These are phyloP conservation scores for Ailuropoda melanoleuca DNA, from an alignment of 2,113 vertebrate genomes.

Conservation along the genomic window DNA sequence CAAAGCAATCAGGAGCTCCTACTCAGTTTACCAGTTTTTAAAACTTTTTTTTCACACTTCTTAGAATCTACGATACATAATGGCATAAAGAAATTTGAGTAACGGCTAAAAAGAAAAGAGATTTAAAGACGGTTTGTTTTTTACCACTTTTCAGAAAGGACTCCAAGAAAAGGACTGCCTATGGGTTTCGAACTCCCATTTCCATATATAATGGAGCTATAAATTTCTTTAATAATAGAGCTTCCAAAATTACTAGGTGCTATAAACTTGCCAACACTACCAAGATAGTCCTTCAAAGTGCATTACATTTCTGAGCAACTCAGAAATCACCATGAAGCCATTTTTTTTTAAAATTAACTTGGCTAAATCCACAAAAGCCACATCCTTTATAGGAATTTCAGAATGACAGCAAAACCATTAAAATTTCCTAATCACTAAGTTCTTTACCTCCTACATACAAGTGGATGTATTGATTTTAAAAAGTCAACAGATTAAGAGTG, in stretches of 20 bases:
- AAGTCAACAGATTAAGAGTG: background rate
- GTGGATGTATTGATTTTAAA: background rate
- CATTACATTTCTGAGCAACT: constrained; percentile 33
- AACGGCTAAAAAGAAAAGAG: background rate
- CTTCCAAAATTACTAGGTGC: background rate
- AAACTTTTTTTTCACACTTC: background rate
- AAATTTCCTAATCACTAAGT: background rate
- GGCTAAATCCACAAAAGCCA: constrained; percentile 35
- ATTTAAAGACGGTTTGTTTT: background rate
- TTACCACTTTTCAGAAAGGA: background rate
- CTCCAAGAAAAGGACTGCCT: background rate
- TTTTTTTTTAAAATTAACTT: background rate
- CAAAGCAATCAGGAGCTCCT: background rate
- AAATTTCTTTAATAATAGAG: constrained; percentile 22
- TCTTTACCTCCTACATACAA: background rate
- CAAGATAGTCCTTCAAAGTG: constrained; percentile 8
- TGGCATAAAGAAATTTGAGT: background rate
- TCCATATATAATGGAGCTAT: constrained; percentile 15
- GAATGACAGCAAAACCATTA: background rate
- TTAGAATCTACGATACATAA: background rate
- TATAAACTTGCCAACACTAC: background rate
- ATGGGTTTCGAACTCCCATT: background rate
- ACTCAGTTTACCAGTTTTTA: background rate
- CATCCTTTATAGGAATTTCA: constrained; percentile 22
- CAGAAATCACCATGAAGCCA: constrained; percentile 36